A percentile compares a stretch with the other conserved stretches of the same genome.
These are phyloP conservation scores for Cosmorhoe ocellata DNA, from an alignment of 2,888 invertebrate species.

Conservation along the genomic window DNA sequence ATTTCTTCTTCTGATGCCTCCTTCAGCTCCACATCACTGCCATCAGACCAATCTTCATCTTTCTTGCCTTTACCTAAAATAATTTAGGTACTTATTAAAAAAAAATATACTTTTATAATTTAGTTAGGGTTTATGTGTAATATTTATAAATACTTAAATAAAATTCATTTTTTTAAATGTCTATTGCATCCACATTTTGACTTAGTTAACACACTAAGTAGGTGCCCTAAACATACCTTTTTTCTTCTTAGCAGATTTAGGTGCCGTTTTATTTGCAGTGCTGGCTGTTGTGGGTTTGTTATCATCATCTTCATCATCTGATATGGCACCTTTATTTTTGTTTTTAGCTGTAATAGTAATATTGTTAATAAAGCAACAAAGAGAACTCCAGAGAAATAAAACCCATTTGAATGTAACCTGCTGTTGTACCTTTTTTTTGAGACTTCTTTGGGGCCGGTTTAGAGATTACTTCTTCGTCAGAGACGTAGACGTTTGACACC, in stretches of 20 bases:
- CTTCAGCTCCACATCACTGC: conserved; percentile 72
- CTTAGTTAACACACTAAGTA: neutral
- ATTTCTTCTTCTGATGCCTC: conserved; percentile 69
- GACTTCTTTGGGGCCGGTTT: conserved; percentile 72
- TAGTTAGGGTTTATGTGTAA: too few relatives aligned
- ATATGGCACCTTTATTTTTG: conserved; percentile 71
- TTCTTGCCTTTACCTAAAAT: conserved; percentile 76
- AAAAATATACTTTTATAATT: too few relatives aligned
- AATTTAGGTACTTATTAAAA: too few relatives aligned
- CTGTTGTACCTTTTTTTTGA: conserved; percentile 82
- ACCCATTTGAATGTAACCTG: too few relatives aligned
- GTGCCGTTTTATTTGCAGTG: conserved; percentile 48
- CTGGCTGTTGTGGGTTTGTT: conserved; percentile 56
- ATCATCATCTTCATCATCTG: conserved; percentile 73
- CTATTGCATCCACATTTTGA: too few relatives aligned
- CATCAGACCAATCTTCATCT: conserved; percentile 82
- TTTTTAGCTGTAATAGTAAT: conserved; percentile 53
- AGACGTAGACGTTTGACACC: conserved; percentile 46
- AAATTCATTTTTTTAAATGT: too few relatives aligned
- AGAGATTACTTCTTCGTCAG: conserved; percentile 69
- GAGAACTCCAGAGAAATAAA: too few relatives aligned
- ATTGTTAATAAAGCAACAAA: neutral
- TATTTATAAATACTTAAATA: too few relatives aligned
- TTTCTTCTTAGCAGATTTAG: conserved; percentile 69
- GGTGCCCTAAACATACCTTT: conserved; percentile 58